Percentiles rank a stretch among this genome's conserved stretches.
Evolutionary conservation across 2,888 invertebrate genomes (phyloP).

Genomic region (Onthophagus sagittarius): DNA sequence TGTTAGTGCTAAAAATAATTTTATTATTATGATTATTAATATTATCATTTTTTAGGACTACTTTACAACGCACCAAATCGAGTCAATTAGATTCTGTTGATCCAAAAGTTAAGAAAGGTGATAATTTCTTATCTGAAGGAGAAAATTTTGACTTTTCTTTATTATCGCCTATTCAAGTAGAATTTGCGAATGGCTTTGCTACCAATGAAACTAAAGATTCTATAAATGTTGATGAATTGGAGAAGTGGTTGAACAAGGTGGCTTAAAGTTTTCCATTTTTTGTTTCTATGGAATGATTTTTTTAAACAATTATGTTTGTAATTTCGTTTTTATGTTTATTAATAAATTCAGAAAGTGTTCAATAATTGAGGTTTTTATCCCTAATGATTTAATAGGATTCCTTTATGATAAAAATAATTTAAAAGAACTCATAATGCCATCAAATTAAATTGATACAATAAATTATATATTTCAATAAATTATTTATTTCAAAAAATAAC

Average conservation of each 20-base stretch:
- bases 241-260: slow-evolving; percentile 70
- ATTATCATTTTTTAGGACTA: slow-evolving; percentile 58
- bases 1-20: slow-evolving; percentile 57
- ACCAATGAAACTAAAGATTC: slow-evolving; percentile 56
- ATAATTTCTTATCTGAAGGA: slow-evolving; percentile 69
- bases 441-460: too few species aligned
- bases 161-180: slow-evolving; percentile 60
- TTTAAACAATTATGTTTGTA: too few species aligned
- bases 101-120: slow-evolving; percentile 55
- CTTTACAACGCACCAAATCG: slow-evolving; percentile 79
- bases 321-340: too few species aligned
- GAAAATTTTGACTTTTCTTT: slow-evolving; percentile 83
- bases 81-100: slow-evolving; percentile 77
- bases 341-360: too few species aligned
- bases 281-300: background rate
- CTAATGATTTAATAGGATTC: too few species aligned
- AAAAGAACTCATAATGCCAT: too few species aligned
- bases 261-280: slow-evolving; percentile 29
- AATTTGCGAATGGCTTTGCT: slow-evolving; percentile 65
- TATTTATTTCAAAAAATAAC: too few species aligned
- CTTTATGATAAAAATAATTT: too few species aligned
- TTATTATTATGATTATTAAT: slow-evolving; percentile 9
- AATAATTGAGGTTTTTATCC: too few species aligned
- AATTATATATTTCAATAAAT: too few species aligned
- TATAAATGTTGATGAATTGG: slow-evolving; percentile 60